Evolutionary conservation across 2,888 invertebrate species (phyloP).

Genomic region (Thymelicus sylvestris): DNA sequence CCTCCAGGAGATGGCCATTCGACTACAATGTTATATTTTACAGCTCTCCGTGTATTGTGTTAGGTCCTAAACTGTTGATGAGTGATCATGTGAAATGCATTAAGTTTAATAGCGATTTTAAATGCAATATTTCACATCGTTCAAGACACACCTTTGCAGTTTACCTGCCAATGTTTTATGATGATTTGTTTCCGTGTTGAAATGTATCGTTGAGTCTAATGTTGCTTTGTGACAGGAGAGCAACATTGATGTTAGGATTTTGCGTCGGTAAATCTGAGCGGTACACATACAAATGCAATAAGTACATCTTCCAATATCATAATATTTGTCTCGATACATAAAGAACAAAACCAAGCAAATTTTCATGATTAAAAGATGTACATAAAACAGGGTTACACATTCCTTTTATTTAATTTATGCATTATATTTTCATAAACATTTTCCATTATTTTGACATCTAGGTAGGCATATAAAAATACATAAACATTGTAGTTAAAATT

Average conservation of each 20-base stretch:
- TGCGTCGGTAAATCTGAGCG: constrained; percentile 36
- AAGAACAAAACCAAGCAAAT: no score
- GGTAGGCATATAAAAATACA: no score
- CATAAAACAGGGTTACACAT: no score
- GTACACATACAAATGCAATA: no score
- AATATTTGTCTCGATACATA: no score
- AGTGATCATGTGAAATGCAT: constrained; percentile 80
- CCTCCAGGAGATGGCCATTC: constrained; percentile 68
- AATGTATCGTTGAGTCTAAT: constrained; percentile 55
- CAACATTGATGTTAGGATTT: constrained; percentile 59
- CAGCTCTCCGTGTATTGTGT: constrained; percentile 75
- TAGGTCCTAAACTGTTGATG: constrained; percentile 82
- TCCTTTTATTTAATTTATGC: no score
- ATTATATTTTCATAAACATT: no score
- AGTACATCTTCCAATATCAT: neutral
- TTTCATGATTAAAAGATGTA: no score
- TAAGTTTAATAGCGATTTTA: constrained; percentile 80
- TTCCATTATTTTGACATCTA: no score
- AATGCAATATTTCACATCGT: constrained; percentile 82
- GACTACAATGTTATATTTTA: constrained; percentile 81
- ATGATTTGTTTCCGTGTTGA: constrained; percentile 81
- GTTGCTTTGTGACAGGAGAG: constrained; percentile 57
- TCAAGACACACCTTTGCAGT: constrained; percentile 70
- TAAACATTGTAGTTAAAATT: no score
- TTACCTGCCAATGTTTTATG: constrained; percentile 78